Evolutionary conservation across 2,888 invertebrate genomes (phyloP).

Genomic region (Drosophila sordidula): DNA sequence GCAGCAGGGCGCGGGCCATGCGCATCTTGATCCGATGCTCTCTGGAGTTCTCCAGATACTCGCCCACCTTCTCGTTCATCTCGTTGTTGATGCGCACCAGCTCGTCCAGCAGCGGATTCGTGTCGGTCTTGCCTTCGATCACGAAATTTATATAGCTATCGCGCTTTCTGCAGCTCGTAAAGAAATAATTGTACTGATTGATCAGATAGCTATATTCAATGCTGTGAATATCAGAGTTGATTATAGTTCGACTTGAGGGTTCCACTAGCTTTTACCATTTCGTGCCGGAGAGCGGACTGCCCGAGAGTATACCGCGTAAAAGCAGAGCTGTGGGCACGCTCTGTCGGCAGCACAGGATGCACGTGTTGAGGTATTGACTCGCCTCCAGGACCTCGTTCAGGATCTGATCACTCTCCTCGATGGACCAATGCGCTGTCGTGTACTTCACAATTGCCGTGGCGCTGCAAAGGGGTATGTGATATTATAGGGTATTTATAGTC

Average conservation of each 20-base stretch:
- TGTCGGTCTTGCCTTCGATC: slow-evolving; percentile 21
- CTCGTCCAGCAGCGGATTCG: slow-evolving; percentile 30
- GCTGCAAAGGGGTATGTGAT: slow-evolving; percentile 7
- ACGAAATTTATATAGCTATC: slow-evolving; percentile 42
- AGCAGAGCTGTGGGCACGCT: slow-evolving; percentile 30
- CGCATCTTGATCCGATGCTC: slow-evolving; percentile 82
- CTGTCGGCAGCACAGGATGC: slow-evolving; percentile 20
- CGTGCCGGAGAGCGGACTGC: slow-evolving; percentile 28
- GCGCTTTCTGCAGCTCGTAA: slow-evolving; percentile 34
- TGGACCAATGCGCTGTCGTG: slow-evolving; percentile 13
- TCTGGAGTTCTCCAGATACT: slow-evolving; percentile 78
- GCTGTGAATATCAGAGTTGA: slow-evolving; percentile 5
- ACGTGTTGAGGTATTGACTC: slow-evolving; percentile 27
- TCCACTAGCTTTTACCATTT: slow-evolving; percentile 23
- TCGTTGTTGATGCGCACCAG: slow-evolving; percentile 54
- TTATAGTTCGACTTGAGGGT: not conserved
- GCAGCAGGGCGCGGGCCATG: slow-evolving; percentile 55
- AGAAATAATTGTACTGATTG: slow-evolving; percentile 46
- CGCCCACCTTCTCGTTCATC: slow-evolving; percentile 49
- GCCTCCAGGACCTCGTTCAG: slow-evolving; percentile 34
- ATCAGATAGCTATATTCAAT: slow-evolving; percentile 52
- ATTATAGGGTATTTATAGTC: too few relatives aligned
- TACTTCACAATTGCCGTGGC: slow-evolving; percentile 39
- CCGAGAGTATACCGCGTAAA: slow-evolving; percentile 37
- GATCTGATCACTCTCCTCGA: slow-evolving; percentile 36